Conservation (phyloP, 2,888 invertebrate genomes). For the Adela reaumurella region DNA sequence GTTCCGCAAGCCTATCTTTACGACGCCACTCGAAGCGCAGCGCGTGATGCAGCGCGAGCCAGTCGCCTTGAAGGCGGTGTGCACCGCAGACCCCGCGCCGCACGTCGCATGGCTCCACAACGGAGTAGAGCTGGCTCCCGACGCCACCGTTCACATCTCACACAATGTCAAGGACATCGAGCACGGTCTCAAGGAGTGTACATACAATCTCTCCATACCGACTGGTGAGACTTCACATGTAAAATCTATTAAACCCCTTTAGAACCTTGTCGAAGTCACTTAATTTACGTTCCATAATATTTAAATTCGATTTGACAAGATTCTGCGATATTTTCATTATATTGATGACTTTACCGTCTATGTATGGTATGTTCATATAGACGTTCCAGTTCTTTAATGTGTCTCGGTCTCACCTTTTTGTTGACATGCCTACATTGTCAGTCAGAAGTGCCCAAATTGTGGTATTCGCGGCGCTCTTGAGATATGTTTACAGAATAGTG, state of each 20-base stretch:
- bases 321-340: no score
- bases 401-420: no score
- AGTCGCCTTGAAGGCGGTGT: slow-evolving; percentile 65
- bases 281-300: no score
- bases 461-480: no score
- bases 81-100: slow-evolving; percentile 88
- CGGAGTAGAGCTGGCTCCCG: slow-evolving; percentile 62
- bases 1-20: slow-evolving; percentile 73
- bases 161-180: slow-evolving; percentile 65
- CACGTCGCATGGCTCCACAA: slow-evolving; percentile 82
- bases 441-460: no score
- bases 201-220: slow-evolving; percentile 73
- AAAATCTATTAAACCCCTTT: no score
- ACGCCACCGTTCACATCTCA: slow-evolving; percentile 62
- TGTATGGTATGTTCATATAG: no score
- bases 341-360: no score
- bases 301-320: not conserved
- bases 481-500: no score
- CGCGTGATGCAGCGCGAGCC: slow-evolving; percentile 68
- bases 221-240: slow-evolving; percentile 49
- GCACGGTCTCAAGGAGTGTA: slow-evolving; percentile 77
- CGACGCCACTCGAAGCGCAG: slow-evolving; percentile 62
- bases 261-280: no score
- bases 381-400: no score
- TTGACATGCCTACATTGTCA: no score